Conservation (phyloP, 2,797 vertebrate species). For the Danio aesculapii region DNA sequence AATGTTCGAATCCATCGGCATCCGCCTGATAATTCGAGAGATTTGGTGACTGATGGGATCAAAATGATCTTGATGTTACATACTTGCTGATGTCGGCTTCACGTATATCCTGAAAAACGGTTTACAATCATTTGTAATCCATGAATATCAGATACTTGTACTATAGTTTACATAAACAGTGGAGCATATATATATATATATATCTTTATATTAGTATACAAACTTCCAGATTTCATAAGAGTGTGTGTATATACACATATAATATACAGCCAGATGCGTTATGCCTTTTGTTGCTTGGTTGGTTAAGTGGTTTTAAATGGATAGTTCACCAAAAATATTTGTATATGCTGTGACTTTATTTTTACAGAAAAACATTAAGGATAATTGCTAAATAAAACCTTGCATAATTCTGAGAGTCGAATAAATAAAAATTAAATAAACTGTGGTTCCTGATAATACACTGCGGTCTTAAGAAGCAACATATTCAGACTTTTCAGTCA, state of each 20-base stretch:
- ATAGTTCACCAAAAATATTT: too few relatives aligned
- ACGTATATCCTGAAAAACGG: slow-evolving; percentile 17
- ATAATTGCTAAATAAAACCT: too few relatives aligned
- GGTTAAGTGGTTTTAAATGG: too few relatives aligned
- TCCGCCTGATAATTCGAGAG: slow-evolving; percentile 33
- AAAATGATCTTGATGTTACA: slow-evolving; percentile 20
- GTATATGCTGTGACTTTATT: too few relatives aligned
- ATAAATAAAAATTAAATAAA: too few relatives aligned
- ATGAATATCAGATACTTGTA: slow-evolving; percentile 28
- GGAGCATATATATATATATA: slow-evolving; percentile 36
- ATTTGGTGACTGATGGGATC: not conserved
- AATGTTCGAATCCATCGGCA: slow-evolving; percentile 11
- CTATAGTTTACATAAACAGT: slow-evolving; percentile 39
- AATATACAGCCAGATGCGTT: slow-evolving; percentile 31
- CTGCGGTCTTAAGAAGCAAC: too few relatives aligned
- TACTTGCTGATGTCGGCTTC: slow-evolving; percentile 33
- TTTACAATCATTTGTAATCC: slow-evolving; percentile 48
- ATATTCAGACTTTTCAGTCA: too few relatives aligned
- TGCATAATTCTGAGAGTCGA: too few relatives aligned
- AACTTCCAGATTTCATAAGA: slow-evolving; percentile 14
- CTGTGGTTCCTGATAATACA: too few relatives aligned
- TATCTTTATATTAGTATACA: slow-evolving; percentile 38
- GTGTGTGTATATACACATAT: not conserved
- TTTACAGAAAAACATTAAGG: too few relatives aligned
- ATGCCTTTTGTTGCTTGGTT: slow-evolving; percentile 22